phyloP scores from a whole-genome alignment of 2,797 vertebrate genomes.

The Pangasius sanitwongsei region DNA sequence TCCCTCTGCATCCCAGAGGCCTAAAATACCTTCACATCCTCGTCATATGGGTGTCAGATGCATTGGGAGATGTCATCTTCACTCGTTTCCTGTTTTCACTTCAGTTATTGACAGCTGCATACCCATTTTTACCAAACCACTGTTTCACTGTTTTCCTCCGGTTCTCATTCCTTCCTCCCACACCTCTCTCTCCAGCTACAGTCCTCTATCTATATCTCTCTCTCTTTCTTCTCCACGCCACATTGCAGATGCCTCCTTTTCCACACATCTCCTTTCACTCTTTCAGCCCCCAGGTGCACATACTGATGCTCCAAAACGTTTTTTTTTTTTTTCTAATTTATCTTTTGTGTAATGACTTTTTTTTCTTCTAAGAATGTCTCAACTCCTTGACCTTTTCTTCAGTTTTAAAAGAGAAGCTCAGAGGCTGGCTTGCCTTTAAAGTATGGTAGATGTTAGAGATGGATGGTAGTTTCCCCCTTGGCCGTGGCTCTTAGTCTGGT shows the following conservation, averaged over 20 bases:
- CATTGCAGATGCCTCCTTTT: constrained; percentile 48
- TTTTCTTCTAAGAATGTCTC: neutral
- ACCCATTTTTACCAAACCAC: constrained; percentile 78
- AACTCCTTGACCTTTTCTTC: neutral
- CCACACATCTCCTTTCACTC: constrained; percentile 51
- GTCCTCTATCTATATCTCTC: constrained; percentile 49
- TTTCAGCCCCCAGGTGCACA: constrained; percentile 44
- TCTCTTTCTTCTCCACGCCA: constrained; percentile 46
- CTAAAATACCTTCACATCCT: constrained; percentile 38
- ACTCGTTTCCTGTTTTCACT: constrained; percentile 80
- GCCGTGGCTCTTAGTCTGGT: constrained; percentile 63
- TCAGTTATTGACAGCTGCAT: constrained; percentile 76
- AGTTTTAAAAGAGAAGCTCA: neutral
- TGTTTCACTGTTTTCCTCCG: constrained; percentile 61
- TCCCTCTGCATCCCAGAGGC: constrained; percentile 38
- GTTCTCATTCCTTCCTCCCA: constrained; percentile 68
- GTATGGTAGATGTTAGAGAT: constrained; percentile 30
- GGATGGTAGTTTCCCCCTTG: constrained; percentile 55
- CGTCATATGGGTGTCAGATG: constrained; percentile 49
- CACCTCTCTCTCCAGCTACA: constrained; percentile 62
- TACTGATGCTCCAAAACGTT: neutral
- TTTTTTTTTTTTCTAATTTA: neutral
- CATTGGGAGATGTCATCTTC: constrained; percentile 54
- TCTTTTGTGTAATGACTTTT: neutral
- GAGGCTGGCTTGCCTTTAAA: constrained; percentile 1